Percentiles rank a stretch among this genome's conserved stretches.
Evolutionary conservation across 2,888 invertebrate genomes (phyloP).

Genomic region (Lamellibrachia satsuma): DNA sequence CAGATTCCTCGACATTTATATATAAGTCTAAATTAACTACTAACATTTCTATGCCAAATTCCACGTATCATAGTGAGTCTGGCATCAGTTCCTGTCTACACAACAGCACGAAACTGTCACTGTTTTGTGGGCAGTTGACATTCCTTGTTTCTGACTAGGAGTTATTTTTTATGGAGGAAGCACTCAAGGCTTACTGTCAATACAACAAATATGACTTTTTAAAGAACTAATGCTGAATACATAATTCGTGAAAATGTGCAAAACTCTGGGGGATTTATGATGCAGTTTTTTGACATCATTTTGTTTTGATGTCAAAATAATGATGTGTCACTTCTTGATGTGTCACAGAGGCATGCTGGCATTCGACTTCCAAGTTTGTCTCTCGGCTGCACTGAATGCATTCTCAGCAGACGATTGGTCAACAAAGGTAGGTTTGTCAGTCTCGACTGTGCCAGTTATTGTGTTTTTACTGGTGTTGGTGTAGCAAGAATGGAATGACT

Average conservation of each 20-base stretch:
- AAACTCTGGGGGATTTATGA: background rate
- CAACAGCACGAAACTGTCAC: no score
- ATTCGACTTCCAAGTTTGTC: background rate
- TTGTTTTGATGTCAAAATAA: background rate
- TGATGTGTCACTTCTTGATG: background rate
- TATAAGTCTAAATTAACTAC: no score
- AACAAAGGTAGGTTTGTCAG: background rate
- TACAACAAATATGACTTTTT: no score
- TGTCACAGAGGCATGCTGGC: constrained; percentile 7
- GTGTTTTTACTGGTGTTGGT: background rate
- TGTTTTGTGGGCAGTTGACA: no score
- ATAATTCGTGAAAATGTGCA: background rate
- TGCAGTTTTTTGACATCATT: background rate
- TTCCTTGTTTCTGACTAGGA: no score
- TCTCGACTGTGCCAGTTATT: background rate
- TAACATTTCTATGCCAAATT: no score
- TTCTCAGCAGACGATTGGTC: background rate
- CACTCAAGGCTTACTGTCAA: no score
- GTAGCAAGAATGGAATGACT: background rate
- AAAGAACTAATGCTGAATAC: no score
- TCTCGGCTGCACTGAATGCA: background rate
- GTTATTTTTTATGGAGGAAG: no score
- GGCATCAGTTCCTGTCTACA: no score
- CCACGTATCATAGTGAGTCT: no score
- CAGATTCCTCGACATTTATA: no score